Conservation (phyloP, 37 sponge, comb jelly and placozoan genomes). For the Beroe forskalii region DNA sequence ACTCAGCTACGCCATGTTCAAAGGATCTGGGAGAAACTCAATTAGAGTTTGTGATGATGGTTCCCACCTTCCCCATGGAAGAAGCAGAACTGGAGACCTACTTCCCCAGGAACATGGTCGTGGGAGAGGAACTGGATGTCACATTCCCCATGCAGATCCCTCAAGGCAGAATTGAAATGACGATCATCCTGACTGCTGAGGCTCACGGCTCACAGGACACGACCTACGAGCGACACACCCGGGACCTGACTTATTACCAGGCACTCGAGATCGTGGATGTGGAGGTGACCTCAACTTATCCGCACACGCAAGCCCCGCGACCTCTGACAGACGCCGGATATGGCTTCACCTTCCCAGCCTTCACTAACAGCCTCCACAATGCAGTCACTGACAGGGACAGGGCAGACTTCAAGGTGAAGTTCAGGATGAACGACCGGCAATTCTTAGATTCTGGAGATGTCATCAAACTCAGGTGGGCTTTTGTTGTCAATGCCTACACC, state of each 20-base stretch:
- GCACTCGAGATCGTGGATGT: slow-evolving; percentile 17
- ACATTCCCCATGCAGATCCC: slow-evolving; percentile 60
- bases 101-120: slow-evolving; percentile 43
- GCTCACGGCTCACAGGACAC: background rate
- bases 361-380: slow-evolving; percentile 28
- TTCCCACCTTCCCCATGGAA: slow-evolving; percentile 51
- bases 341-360: slow-evolving; percentile 19
- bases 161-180: slow-evolving; percentile 29
- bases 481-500: slow-evolving; percentile 35
- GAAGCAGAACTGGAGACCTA: background rate
- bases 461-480: slow-evolving; percentile 34
- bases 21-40: slow-evolving; percentile 44
- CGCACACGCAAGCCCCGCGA: background rate
- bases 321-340: slow-evolving; percentile 16
- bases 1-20: background rate
- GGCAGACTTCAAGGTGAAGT: background rate
- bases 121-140: slow-evolving; percentile 23
- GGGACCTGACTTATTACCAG: slow-evolving; percentile 15
- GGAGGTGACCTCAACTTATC: background rate
- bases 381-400: slow-evolving; percentile 11
- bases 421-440: slow-evolving; percentile 58
- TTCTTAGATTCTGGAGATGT: slow-evolving; percentile 37
- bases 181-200: slow-evolving; percentile 41
- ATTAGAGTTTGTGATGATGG: slow-evolving; percentile 39
- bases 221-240: slow-evolving; percentile 36